Base-by-base conservation (phyloP, 2,113 vertebrate species). In the Aphyosemion australe region DNA sequence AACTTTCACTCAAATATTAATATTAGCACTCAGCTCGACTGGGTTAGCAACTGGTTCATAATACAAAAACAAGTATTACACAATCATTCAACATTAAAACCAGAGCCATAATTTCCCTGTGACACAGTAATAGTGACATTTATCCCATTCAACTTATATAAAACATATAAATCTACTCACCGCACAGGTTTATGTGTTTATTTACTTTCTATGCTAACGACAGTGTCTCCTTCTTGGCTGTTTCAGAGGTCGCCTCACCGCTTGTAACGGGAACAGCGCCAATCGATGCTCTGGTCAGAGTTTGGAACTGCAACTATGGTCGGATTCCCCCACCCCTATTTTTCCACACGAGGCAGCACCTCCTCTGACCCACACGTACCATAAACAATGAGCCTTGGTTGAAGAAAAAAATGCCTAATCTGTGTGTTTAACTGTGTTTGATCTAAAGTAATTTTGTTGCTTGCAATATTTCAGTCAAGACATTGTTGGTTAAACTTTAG, bases 181-280 rank as follows among this genome's bases (percentile, higher is more conserved):
- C 69, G 56, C 10, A 3, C 9, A 19, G 7, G 0, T 18, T 67
- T n/a, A 19, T 4, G n/a, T 53, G 5, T 62, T 67, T 74, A 4
- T 75, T 81, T 67, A 57, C 11, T 1, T 8, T 1, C 3, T 10
- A 26, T 31, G 69, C 60, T 63, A 73, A 11, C 42, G 7, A 0
- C 12, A n/a, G 19, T 26, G 0, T 4, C 20, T 63, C 76, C 78
- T 76, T 82, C 72, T 55, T 41, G 12, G 39, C 7, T 42, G 31
- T 19, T 32, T 0, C 4, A 11, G 5, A 4, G 1, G 31, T n/a
- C 26, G 4, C 16, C 8, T 1, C 31, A 42, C 0, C 16, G 3
- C 16, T 1, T 11, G 12, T 6, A 0, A 0, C 2, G 2, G 2
- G 0, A 21, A 62, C 72, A 59, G 1, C 58, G 43, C 51, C 73